Conservation (phyloP, 2,888 invertebrate species). For the Adela reaumurella region DNA sequence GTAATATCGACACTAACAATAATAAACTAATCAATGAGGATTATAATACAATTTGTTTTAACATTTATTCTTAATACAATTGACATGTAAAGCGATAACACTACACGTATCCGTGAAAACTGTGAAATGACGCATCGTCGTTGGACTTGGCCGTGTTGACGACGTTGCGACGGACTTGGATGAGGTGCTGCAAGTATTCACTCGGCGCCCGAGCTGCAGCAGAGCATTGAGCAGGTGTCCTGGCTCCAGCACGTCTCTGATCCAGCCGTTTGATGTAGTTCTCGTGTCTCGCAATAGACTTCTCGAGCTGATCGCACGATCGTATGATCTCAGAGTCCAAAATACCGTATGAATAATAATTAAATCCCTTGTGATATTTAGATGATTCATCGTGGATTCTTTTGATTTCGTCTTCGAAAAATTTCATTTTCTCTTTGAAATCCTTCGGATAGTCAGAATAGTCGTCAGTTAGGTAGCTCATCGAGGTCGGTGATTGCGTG, state of each 20-base stretch:
- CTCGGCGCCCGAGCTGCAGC: constrained; percentile 34
- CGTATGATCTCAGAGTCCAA: constrained; percentile 27
- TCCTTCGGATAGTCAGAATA: constrained; percentile 11
- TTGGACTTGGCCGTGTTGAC: constrained; percentile 35
- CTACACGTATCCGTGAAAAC: too few relatives aligned
- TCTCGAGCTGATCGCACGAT: constrained; percentile 31
- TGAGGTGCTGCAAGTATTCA: constrained; percentile 55
- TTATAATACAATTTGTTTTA: too few relatives aligned
- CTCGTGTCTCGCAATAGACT: constrained; percentile 28
- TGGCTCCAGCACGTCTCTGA: constrained; percentile 10
- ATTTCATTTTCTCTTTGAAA: constrained; percentile 16
- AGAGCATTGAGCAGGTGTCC: neutral
- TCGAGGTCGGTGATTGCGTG: too few relatives aligned
- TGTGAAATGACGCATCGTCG: neutral
- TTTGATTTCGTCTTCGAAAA: constrained; percentile 18
- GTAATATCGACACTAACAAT: too few relatives aligned
- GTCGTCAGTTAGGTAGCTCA: too few relatives aligned
- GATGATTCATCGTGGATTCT: constrained; percentile 7
- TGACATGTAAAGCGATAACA: too few relatives aligned
- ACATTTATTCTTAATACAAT: too few relatives aligned
- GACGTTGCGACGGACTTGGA: constrained; percentile 51
- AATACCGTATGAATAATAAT: constrained; percentile 15
- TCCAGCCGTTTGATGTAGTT: constrained; percentile 22
- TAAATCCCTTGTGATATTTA: constrained; percentile 6
- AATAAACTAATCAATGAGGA: too few relatives aligned